phyloP scores from a whole-genome alignment of 2,888 invertebrate species.

The Elegia similella region DNA sequence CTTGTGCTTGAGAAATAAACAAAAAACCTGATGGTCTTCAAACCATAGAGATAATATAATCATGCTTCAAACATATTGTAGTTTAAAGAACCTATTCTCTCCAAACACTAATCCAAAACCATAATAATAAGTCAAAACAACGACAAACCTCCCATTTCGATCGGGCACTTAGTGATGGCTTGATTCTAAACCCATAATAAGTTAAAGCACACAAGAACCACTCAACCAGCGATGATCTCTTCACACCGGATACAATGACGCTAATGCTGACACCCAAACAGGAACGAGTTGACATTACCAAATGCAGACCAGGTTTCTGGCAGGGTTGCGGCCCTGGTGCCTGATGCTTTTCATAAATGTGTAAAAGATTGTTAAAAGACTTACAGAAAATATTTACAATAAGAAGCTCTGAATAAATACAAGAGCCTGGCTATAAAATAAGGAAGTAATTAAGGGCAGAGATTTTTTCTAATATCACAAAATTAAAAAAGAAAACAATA shows the following conservation, averaged over 20 bases:
- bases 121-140: neutral
- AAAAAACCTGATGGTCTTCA: too few relatives aligned
- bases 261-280: constrained; percentile 1
- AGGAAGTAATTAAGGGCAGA: too few relatives aligned
- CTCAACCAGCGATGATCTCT: constrained; percentile 9
- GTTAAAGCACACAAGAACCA: constrained; percentile 10
- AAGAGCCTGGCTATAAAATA: too few relatives aligned
- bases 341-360: too few relatives aligned
- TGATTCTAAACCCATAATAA: neutral
- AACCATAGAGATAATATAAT: too few relatives aligned
- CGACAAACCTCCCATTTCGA: neutral
- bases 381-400: too few relatives aligned
- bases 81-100: neutral
- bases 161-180: constrained; percentile 1
- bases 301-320: neutral
- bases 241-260: constrained; percentile 13
- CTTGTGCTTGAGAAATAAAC: too few relatives aligned
- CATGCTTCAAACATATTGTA: neutral
- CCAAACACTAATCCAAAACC: neutral
- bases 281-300: constrained; percentile 2
- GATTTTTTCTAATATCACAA: too few relatives aligned
- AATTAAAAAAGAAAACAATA: too few relatives aligned
- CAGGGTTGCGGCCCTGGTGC: neutral
- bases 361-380: too few relatives aligned
- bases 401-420: too few relatives aligned